Conservation (phyloP, 2,113 vertebrate genomes). For the Peromyscus polionotus region DNA sequence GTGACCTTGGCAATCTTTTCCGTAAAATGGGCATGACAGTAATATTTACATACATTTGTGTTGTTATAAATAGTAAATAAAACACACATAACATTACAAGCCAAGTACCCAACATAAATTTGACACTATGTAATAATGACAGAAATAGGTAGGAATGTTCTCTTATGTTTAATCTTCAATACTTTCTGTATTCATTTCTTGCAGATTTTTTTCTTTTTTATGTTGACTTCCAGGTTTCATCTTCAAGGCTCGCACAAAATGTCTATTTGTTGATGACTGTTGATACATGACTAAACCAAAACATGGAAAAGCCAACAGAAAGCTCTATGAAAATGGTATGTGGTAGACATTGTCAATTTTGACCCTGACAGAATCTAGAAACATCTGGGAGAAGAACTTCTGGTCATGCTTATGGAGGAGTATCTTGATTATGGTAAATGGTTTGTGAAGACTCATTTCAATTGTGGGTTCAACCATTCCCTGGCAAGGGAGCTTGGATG, state of each 20-base stretch:
- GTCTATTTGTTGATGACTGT: background rate
- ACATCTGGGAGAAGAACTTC: background rate
- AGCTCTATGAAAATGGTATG: background rate
- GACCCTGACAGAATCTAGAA: background rate
- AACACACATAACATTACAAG: background rate
- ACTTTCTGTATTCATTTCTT: background rate
- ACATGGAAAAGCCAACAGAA: background rate
- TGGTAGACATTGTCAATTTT: background rate
- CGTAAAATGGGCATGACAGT: background rate
- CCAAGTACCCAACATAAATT: background rate
- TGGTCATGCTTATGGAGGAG: background rate
- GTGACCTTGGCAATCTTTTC: background rate
- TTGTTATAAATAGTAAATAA: background rate
- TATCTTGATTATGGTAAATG: background rate
- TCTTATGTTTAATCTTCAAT: background rate
- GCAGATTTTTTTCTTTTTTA: background rate
- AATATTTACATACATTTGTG: background rate
- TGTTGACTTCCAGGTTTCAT: constrained; percentile 19
- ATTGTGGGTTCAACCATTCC: background rate
- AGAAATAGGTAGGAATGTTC: background rate
- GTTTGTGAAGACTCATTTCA: background rate
- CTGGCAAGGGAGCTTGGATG: background rate
- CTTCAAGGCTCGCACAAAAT: background rate
- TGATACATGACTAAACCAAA: background rate
- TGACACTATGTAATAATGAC: background rate